A percentile compares a stretch with the other conserved stretches of the same genome.
Conservation (phyloP, 2,113 vertebrate species). For the Oncorhynchus masou region DNA sequence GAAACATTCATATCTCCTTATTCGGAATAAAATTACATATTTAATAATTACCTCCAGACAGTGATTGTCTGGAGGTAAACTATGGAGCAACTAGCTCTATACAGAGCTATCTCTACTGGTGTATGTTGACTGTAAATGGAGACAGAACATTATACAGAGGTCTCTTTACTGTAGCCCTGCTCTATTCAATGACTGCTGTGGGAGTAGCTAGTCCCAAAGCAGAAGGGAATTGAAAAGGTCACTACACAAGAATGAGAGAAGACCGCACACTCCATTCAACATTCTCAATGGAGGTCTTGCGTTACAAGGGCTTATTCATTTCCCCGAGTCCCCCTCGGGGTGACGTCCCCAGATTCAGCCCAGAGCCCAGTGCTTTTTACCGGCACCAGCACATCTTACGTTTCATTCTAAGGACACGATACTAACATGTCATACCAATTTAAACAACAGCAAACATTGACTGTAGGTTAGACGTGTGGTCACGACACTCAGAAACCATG, state of each 20-base stretch:
- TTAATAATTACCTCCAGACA: no score
- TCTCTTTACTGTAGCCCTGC: conserved; percentile 36
- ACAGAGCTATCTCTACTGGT: not conserved
- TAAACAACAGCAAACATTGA: no score
- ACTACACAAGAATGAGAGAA: conserved; percentile 40
- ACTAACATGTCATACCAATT: no score
- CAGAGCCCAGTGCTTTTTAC: no score
- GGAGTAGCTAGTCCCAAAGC: conserved; percentile 42
- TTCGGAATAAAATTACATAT: no score
- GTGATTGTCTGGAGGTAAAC: not conserved
- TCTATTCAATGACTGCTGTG: conserved; percentile 41
- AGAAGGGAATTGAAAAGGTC: conserved; percentile 51
- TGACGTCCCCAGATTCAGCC: conserved; percentile 33
- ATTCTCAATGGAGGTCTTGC: conserved; percentile 41
- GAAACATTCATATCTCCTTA: not conserved
- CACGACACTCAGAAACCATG: no score
- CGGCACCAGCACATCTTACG: no score
- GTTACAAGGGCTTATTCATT: conserved; percentile 57
- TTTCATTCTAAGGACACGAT: no score
- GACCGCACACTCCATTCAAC: conserved; percentile 38
- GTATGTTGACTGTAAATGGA: conserved; percentile 40
- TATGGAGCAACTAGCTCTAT: not conserved
- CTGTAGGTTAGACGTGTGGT: no score
- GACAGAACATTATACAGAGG: conserved; percentile 24
- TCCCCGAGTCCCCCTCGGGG: conserved; percentile 34